Percentiles rank a stretch among this genome's conserved stretches.
phyloP scores from a whole-genome alignment of 2,888 invertebrate genomes.

The Nomada ruficornis region DNA sequence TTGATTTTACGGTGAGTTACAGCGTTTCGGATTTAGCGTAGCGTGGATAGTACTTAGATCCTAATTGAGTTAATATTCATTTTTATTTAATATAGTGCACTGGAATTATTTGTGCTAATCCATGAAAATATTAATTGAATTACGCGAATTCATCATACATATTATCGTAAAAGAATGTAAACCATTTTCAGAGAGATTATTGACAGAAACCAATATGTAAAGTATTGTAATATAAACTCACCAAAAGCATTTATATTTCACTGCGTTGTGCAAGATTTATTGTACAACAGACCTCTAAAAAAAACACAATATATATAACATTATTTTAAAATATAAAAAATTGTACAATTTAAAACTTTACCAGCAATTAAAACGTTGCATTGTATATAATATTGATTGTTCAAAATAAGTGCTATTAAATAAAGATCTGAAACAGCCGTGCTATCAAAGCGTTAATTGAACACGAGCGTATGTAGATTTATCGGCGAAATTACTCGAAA shows the following conservation, averaged over 20 bases:
- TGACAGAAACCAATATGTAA: too few species aligned
- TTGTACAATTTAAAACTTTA: background rate
- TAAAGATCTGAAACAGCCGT: background rate
- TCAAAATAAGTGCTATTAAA: background rate
- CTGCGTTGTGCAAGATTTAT: background rate
- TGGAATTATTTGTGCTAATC: too few species aligned
- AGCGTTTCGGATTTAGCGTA: too few species aligned
- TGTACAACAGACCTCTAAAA: background rate
- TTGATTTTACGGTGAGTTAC: too few species aligned
- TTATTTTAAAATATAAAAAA: background rate
- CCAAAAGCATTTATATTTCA: background rate
- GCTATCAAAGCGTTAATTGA: constrained; percentile 6
- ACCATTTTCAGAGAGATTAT: too few species aligned
- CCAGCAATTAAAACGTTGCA: background rate
- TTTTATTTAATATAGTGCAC: too few species aligned
- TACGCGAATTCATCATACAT: too few species aligned
- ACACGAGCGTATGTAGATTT: constrained; percentile 1
- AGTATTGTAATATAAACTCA: background rate
- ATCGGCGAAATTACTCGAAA: background rate
- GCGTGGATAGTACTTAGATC: too few species aligned
- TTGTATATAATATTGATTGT: background rate
- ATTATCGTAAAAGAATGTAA: too few species aligned
- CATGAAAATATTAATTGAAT: too few species aligned
- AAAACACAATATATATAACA: too few species aligned
- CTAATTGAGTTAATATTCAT: too few species aligned